Percentiles rank a stretch among this genome's conserved stretches.
These are phyloP conservation scores for Nomada goodeniana DNA, from an alignment of 2,888 invertebrate genomes.

Conservation along the genomic window DNA sequence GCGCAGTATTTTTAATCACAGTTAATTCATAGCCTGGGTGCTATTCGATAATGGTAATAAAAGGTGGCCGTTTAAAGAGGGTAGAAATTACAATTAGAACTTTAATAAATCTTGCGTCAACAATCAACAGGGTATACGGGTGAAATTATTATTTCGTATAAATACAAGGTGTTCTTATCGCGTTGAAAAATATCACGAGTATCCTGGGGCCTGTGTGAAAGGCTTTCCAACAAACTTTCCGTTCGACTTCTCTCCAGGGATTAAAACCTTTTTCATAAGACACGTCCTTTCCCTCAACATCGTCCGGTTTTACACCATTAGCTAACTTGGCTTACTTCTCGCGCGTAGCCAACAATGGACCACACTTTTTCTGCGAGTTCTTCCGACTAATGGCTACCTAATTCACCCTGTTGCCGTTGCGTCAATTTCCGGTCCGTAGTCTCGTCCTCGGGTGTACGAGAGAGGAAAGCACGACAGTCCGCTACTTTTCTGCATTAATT, in stretches of 20 bases:
- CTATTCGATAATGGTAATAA: too few species aligned
- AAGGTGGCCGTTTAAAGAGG: too few species aligned
- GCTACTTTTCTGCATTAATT: slow-evolving; percentile 22
- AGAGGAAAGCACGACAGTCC: not conserved
- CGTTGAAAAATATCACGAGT: not conserved
- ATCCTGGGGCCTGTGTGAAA: slow-evolving; percentile 1
- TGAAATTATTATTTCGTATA: too few species aligned
- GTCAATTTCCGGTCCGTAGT: slow-evolving; percentile 12
- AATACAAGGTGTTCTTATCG: too few species aligned
- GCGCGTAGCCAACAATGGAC: slow-evolving; percentile 49
- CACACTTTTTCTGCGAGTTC: slow-evolving; percentile 39
- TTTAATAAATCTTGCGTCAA: too few species aligned
- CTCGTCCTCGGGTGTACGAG: not conserved
- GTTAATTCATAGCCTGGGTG: too few species aligned
- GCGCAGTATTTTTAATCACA: too few species aligned
- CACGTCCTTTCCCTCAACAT: slow-evolving; percentile 11
- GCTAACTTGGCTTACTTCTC: slow-evolving; percentile 57
- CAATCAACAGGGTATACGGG: too few species aligned
- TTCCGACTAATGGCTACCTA: slow-evolving; percentile 53
- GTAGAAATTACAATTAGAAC: too few species aligned
- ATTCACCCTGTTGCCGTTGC: slow-evolving; percentile 33
- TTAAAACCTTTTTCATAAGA: slow-evolving; percentile 56
- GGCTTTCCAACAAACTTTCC: slow-evolving; percentile 53
- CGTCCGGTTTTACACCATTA: slow-evolving; percentile 66
- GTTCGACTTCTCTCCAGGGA: slow-evolving; percentile 33